These are phyloP conservation scores for Passer montanus DNA, from an alignment of 2,113 vertebrate genomes.

Conservation along the genomic window DNA sequence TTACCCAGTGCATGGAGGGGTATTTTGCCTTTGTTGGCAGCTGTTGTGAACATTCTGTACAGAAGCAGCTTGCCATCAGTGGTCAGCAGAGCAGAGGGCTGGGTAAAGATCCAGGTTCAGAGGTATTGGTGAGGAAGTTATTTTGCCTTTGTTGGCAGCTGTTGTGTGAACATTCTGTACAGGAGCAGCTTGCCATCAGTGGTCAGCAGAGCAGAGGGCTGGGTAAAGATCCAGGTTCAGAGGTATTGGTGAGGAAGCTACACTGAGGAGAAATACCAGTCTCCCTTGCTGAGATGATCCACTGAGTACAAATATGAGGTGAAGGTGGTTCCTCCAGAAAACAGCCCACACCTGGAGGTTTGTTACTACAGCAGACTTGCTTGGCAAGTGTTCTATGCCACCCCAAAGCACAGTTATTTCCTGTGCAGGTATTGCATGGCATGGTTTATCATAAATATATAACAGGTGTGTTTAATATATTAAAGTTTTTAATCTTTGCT, in stretches of 20 bases:
- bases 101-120: neutral
- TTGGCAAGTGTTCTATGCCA: neutral
- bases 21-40: neutral
- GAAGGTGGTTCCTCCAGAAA: neutral
- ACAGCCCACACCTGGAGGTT: neutral
- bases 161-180: neutral
- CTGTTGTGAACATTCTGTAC: neutral
- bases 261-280: neutral
- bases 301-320: neutral
- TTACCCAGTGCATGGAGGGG: fast-evolving
- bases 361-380: neutral
- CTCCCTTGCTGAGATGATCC: neutral
- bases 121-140: neutral
- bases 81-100: neutral
- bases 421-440: slow-evolving; percentile 12
- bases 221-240: neutral
- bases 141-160: neutral
- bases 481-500: neutral
- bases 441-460: neutral
- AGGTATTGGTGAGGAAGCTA: neutral
- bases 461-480: slow-evolving; percentile 3
- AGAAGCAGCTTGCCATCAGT: neutral
- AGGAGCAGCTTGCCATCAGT: neutral
- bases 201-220: neutral
- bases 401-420: neutral